Evolutionary conservation across 2,888 invertebrate genomes (phyloP), one percentile per base, ranked within the genome.

Genomic region (Nasonovia ribisnigri): DNA sequence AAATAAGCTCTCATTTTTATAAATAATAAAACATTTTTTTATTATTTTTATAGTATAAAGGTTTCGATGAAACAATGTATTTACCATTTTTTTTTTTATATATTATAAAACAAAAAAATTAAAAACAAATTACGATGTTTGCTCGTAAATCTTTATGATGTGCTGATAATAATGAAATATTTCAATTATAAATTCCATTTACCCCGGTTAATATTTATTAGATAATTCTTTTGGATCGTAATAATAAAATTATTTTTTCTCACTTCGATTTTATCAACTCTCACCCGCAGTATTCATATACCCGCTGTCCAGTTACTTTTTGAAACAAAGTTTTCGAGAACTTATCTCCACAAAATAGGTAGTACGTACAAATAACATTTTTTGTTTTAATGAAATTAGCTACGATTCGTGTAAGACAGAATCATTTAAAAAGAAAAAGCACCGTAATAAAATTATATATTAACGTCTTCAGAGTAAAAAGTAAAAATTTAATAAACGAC

Each of bases 1-100:
- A 92, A 92, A 87, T 36, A 87, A 91, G 51, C 51, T 84, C 91
- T 42, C 16, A 29, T 84, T 90, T 42, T 90, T 48, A 42, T 26
- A 42, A 77, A n/a, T 77, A 48, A 87, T 60, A 43, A 36, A 48
- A 54, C 20, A 54, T 54, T 54, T 54, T 54, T 54, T 20, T 20
- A 24, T n/a, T 60, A 48, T 90, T 77, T 77, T 48, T 77, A 29
- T 26, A 42, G 8, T 42, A 10, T 51, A 29, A 84, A 6, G 26
- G 16, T 84, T 84, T 84, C 3, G 29, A 77, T 26, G 24, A 24
- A 77, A 77, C 77, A 36, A 42, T 77, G 16, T 90, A 51, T 42
- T 90, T 48, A 48, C 48, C 48, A 90, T 77, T 60, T 88, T 46
- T 67, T 46, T 51, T 87, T 88, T 26, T 88, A 46, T 88, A 16